These are phyloP conservation scores for Papilio elwesi DNA, from an alignment of 2,888 invertebrate genomes.

Conservation along the genomic window DNA sequence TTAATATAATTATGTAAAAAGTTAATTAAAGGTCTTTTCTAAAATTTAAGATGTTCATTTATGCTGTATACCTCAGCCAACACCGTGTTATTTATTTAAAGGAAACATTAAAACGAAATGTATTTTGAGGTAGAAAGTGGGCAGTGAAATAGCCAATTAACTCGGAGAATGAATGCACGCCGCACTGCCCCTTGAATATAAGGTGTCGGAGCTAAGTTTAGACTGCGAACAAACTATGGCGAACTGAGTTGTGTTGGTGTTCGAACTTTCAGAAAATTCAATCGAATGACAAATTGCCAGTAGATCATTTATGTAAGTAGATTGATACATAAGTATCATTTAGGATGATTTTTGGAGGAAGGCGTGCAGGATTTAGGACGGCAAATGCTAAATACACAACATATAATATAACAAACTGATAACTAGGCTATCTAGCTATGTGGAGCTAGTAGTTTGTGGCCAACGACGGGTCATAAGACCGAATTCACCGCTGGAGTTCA, in stretches of 20 bases:
- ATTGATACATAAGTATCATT: background rate
- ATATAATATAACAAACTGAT: no score
- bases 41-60: background rate
- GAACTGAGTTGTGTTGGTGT: slow-evolving; percentile 1
- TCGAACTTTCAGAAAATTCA: background rate
- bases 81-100: slow-evolving; percentile 1
- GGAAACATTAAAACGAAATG: slow-evolving; percentile 18
- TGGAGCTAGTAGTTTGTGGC: no score
- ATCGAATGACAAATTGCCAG: background rate
- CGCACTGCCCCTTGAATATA: slow-evolving; percentile 11
- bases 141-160: slow-evolving; percentile 26
- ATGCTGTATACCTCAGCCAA: background rate
- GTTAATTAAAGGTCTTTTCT: background rate
- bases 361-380: no score
- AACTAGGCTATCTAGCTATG: no score
- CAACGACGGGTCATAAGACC: no score
- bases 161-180: slow-evolving; percentile 14
- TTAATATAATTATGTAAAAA: background rate
- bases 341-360: no score
- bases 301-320: background rate
- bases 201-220: slow-evolving; percentile 12
- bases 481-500: no score
- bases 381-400: no score
- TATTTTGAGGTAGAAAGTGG: slow-evolving; percentile 12
- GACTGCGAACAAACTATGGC: background rate